Evolutionary conservation across 2,888 invertebrate genomes (phyloP), one percentile per base, ranked within the genome.

Genomic region (Lasioglossum malachurum): DNA sequence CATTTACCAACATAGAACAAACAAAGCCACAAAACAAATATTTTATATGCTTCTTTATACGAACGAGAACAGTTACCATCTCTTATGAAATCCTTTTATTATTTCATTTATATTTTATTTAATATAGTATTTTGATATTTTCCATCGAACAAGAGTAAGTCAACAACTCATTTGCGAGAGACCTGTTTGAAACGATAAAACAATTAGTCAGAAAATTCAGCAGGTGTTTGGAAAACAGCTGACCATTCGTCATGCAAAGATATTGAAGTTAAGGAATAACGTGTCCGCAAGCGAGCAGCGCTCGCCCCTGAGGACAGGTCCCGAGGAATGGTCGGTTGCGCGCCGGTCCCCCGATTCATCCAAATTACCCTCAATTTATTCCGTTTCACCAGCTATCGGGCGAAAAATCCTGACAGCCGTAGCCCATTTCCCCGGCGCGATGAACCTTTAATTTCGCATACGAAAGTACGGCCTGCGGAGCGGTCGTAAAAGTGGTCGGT

Each of bases 371-470:
- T 31, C 19, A 73, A 83, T 85, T 83, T 84, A 82, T 84, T 78
- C 82, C 49, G 35, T 35, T 14, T 44, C 49, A 35, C 19, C 46
- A 75, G 75, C 71, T 78, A 84, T 84, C 85, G 83, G 38, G 35
- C 64, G 85, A n/a, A n/a, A 73, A 78, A 85, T 85, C 85, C 75
- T 46, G 78, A 83, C 84, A 79, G 84, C 64, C 82, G 75, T 83
- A 67, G 83, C n/a, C 75, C 76, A 73, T 85, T 83, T 85, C 57
- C 76, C 46, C 57, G 41, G 38, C 57, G 75, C 84, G 85, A 83
- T 80, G 85, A 85, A 75, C 83, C 83, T 85, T 85, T 83, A 83
- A 85, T 85, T 85, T 85, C 79, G 35, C 27, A n/a, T 12, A 23
- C n/a, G 67, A n/a, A 41, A 60, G 44, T 27, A 41, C 75, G 60